Evolutionary conservation across 2,797 vertebrate genomes (phyloP), one percentile per base, ranked within the genome.

Genomic region (Aplochiton taeniatus): DNA sequence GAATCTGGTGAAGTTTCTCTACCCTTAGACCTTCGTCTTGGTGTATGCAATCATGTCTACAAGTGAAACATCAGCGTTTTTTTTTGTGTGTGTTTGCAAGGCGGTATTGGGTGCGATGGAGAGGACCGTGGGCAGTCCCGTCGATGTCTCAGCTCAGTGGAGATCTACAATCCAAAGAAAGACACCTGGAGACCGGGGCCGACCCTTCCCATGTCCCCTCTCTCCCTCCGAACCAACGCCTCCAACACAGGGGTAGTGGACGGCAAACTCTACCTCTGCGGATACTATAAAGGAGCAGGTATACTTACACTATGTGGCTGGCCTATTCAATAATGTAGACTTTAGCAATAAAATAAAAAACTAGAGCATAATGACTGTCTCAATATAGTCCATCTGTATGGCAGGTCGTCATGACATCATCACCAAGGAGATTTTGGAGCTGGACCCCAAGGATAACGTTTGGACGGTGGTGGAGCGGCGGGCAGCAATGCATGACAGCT

Each of bases 341-440:
- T 18, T 19, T 55, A 20, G n/a, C 12, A 55, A 14, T 48, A 11
- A 48, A 4, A 48, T 4, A 11, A 48, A 48, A 11, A 48, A 4
- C 11, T 4, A 11, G 12, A 48, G 8, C 14, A 1, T 11, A 48
- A 48, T 48, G 8, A 4, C 31, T 51, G 6, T 58, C 18, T 56
- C 41, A 6, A 31, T 31, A 31, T 31, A 31, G 2, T 31, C 13
- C 14, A 3, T 45, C 18, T 65, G 53, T 54, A 16, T 72, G 73
- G 76, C 92, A 97, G 95, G 93, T 81, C 93, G 94, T 12, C 93
- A 96, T 8, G 94, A 96, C 80, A 91, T 96, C 72, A 96, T 96
- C 82, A 92, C 89, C 78, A 96, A 96, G 81, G 94, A 96, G 85
- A 94, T 96, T 77, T 73, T 95, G 18, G 92, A 95, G 73, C 68